Evolutionary conservation across 2,113 vertebrate species (phyloP).

Genomic region (Noturus placidus): DNA sequence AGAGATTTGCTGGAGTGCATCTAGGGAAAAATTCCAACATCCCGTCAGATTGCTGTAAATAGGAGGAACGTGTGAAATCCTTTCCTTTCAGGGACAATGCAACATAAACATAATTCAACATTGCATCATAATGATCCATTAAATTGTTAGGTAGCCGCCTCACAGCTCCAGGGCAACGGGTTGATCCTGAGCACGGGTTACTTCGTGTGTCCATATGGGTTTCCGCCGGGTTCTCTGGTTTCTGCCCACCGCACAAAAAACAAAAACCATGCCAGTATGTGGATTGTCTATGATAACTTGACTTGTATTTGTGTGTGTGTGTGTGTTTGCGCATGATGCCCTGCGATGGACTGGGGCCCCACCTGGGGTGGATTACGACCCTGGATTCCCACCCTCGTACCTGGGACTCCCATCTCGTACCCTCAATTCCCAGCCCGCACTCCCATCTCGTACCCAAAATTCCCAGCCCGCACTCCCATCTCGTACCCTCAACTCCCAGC

Average conservation of each 20-base stretch:
- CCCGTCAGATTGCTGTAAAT: neutral
- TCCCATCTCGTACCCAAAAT: neutral
- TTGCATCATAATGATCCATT: too few relatives aligned
- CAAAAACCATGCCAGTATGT: neutral
- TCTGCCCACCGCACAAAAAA: neutral
- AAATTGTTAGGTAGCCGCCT: neutral
- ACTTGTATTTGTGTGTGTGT: neutral
- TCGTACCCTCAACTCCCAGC: neutral
- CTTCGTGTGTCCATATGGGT: neutral
- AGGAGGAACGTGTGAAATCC: neutral
- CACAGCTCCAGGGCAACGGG: neutral
- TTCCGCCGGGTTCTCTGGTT: neutral
- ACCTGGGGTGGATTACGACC: neutral
- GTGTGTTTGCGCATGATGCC: neutral
- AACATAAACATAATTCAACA: neutral
- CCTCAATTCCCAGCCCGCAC: too few relatives aligned
- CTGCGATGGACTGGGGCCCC: neutral
- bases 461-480: too few relatives aligned
- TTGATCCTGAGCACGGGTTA: neutral
- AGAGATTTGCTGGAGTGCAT: neutral
- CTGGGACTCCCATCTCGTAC: too few relatives aligned
- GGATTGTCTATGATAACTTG: neutral
- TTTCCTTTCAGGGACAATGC: neutral
- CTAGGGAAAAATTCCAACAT: neutral
- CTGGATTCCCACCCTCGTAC: too few relatives aligned